phyloP scores from a whole-genome alignment of 2,888 invertebrate species.

The Ectemnius lituratus region DNA sequence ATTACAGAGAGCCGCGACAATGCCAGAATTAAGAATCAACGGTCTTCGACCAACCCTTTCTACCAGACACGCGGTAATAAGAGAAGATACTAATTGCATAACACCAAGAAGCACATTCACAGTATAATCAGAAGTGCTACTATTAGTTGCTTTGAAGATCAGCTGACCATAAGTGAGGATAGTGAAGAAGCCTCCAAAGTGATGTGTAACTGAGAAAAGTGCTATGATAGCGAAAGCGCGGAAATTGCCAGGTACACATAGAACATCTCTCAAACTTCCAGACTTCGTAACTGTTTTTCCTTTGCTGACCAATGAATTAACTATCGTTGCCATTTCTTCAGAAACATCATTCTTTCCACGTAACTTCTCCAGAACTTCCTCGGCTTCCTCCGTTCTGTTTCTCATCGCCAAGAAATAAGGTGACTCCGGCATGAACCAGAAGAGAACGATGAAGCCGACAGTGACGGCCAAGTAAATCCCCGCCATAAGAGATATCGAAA shows the following conservation, averaged over 20 bases:
- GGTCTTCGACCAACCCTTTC: constrained; percentile 78
- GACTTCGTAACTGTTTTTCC: constrained; percentile 14
- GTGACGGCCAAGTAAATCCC: constrained; percentile 70
- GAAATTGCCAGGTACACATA: constrained; percentile 61
- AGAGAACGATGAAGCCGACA: constrained; percentile 68
- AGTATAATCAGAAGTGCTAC: constrained; percentile 55
- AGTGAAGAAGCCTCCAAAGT: constrained; percentile 75
- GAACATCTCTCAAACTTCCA: constrained; percentile 53
- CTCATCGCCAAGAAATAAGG: constrained; percentile 75
- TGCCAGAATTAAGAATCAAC: constrained; percentile 76
- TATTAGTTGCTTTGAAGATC: constrained; percentile 74
- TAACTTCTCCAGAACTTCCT: constrained; percentile 75
- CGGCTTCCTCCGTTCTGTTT: constrained; percentile 74
- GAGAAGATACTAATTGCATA: constrained; percentile 67
- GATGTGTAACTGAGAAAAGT: constrained; percentile 77
- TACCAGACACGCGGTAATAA: constrained; percentile 68
- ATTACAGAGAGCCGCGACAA: constrained; percentile 51
- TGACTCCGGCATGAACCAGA: constrained; percentile 79
- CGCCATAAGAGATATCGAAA: constrained; percentile 60
- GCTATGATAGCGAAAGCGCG: constrained; percentile 77
- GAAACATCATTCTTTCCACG: constrained; percentile 79
- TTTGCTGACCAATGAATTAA: constrained; percentile 29
- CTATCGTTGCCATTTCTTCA: constrained; percentile 76
- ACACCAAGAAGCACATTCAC: constrained; percentile 64
- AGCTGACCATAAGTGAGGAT: constrained; percentile 74